Evolutionary conservation across 2,797 vertebrate species (phyloP), one percentile per base, ranked within the genome.

Genomic region (Amniataba percoides): DNA sequence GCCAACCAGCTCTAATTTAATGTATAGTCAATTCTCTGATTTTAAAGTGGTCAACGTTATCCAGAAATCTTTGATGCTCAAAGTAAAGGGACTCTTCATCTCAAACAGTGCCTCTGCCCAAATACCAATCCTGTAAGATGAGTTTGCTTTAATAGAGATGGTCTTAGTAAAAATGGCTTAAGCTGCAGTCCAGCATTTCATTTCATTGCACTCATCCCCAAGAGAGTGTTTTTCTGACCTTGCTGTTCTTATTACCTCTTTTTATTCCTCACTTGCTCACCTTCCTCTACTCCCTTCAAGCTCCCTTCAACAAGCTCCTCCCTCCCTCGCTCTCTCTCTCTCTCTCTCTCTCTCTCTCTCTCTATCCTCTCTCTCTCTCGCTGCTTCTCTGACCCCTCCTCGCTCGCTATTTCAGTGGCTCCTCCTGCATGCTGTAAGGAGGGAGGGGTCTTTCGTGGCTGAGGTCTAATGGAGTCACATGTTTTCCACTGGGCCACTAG

Each of bases 401-500:
- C 14, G 10, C 69, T 49, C 36, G 2, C 56, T 42, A 11, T 0
- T 45, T 65, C 57, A 6, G 31, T 45, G 46, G 53, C 74, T 71
- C 82, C 79, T 84, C 86, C 81, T 57, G n/a, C 14, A 2, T 10
- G 2, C n/a, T 34, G 43, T 80, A 39, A 60, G 40, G 7, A 43
- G 59, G 88, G 81, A 83, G 80, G 86, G 81, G 81, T 64, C 34
- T 79, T 27, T 61, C 14, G 16, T 42, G 31, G 48, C 51, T 27
- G 64, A 72, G 40, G 34, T 36, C 63, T 74, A 67, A 75, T 68
- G 69, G 62, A 83, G 75, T 82, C 67, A 61, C 85, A 67, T 87
- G 85, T 89, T 92, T 90, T 77, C 53, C 58, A 39, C 19, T 59
- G 64, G 74, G 81, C 94, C 94, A 87, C 93, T 93, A 92, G 93